Base-by-base conservation (phyloP, 2,888 invertebrate species). In the Tipula confusa region DNA sequence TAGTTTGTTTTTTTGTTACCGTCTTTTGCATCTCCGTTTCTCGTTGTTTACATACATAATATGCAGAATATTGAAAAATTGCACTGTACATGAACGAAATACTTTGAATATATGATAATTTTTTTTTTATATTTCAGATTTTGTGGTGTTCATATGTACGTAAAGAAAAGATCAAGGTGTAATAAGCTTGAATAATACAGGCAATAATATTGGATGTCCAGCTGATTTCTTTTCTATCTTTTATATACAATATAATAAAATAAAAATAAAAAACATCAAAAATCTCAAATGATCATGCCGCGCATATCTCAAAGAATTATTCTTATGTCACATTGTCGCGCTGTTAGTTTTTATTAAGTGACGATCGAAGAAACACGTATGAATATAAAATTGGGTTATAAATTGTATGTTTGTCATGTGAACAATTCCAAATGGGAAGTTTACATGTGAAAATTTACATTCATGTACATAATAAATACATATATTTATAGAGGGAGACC, bases 111-210 rank as follows among this genome's bases (percentile, higher is more conserved):
- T 43, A 64, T 64, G 64, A 64, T 64, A 64, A 64, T 64, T 64
- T 18, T 64, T 18, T 64, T 1, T 9, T 15, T 48, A 48, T 9
- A 48, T 15, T 48, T 48, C 18, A n/a, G 18, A 9, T 43, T 43
- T 24, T 24, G 3, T 24, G 1, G 64, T 24, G 11, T 64, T 24
- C 24, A 33, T 11, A 33, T 33, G 33, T 6, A 33, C 33, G 11
- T n/a, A 64, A 64, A 24, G 64, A 9, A 64, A 64, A 64, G 64
- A 64, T 64, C 64, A 64, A 64, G 64, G 64, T 64, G 64, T 64
- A 64, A 64, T 24, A 64, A 64, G 18, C 11, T 64, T 18, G 64
- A 24, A 48, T 18, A 48, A 48, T 48, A 48, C 18, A 15, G 48
- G 48, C 15, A 48, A 64, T 24, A 64, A 64, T 64, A 64, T 64